Conservation (phyloP, 2,888 invertebrate species). For the Yponomeuta sedellus region DNA sequence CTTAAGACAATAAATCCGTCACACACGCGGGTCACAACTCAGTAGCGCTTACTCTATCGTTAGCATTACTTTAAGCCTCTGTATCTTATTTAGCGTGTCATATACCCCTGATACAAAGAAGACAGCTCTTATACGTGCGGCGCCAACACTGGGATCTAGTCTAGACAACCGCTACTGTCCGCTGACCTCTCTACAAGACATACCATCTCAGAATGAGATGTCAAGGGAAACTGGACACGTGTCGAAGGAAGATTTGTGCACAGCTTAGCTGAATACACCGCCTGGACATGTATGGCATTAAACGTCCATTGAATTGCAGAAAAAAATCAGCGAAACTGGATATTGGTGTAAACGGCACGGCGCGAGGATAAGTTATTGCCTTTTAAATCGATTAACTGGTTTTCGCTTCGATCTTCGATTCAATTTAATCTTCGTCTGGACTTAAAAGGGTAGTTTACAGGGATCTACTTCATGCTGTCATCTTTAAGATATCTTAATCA, state of each 20-base stretch:
- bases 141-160: conserved; percentile 10
- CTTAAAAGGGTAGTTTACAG: no score
- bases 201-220: background rate
- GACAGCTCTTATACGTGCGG: conserved; percentile 10
- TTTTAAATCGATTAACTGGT: background rate
- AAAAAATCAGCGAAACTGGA: conserved; percentile 5
- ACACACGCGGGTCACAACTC: no score
- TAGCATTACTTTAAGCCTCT: background rate
- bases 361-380: background rate
- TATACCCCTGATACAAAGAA: background rate
- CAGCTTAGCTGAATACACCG: background rate
- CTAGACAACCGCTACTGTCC: conserved; percentile 6
- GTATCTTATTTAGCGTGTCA: background rate
- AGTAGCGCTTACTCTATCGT: no score
- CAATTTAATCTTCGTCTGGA: no score
- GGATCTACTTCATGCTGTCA: no score
- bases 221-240: background rate
- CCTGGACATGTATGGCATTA: conserved; percentile 9
- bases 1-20: no score
- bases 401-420: background rate
- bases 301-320: conserved; percentile 9
- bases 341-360: background rate
- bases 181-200: background rate
- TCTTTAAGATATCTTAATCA: no score
- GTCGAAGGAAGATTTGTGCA: conserved; percentile 10